Conservation (phyloP, 2,888 invertebrate genomes). For the Invenusta paracnida region DNA sequence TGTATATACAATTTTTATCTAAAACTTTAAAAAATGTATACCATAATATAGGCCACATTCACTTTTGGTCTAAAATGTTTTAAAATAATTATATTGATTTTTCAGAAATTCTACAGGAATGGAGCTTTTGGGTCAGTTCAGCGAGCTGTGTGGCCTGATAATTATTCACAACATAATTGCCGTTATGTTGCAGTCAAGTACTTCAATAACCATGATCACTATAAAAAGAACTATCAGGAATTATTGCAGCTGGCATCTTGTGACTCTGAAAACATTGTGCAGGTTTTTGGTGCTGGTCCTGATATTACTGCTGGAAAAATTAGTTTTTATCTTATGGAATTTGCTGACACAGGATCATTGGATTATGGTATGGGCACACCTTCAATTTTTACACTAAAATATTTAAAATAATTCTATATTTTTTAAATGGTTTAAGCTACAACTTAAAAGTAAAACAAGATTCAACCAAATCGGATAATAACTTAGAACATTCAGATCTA, state of each 20-base stretch:
- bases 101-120: constrained; percentile 6
- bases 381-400: too few relatives aligned
- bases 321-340: constrained; percentile 41
- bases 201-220: constrained; percentile 14
- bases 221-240: constrained; percentile 29
- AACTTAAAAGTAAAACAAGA: too few relatives aligned
- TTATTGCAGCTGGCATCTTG: constrained; percentile 19
- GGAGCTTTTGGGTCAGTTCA: constrained; percentile 18
- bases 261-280: constrained; percentile 41
- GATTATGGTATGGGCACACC: constrained; percentile 36
- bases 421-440: too few relatives aligned
- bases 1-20: neutral
- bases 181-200: constrained; percentile 36
- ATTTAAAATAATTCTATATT: too few relatives aligned
- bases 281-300: constrained; percentile 37
- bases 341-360: constrained; percentile 36
- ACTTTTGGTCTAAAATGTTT: neutral
- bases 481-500: too few relatives aligned
- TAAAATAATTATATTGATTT: neutral
- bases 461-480: too few relatives aligned
- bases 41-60: too few relatives aligned
- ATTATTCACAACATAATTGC: too few relatives aligned
- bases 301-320: neutral
- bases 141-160: neutral
- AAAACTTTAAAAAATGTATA: neutral